Base-by-base conservation (phyloP, 2,888 invertebrate species). In the Frankliniella intonsa region DNA sequence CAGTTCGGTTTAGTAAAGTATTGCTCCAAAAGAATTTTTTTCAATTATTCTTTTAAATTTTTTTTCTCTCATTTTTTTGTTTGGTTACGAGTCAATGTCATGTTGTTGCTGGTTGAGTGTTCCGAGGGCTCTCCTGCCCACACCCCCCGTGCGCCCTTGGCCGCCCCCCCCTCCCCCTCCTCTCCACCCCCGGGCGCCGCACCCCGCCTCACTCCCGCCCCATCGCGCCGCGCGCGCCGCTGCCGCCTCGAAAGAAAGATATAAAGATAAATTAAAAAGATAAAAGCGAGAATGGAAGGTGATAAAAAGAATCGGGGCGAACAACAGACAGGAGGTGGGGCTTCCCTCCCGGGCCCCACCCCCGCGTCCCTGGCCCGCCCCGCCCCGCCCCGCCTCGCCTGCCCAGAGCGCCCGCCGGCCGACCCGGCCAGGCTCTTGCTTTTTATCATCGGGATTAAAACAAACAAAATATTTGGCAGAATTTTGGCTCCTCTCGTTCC, bases 211-310 rank as follows among this genome's bases (percentile, higher is more conserved):
- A 22, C 69, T 25, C 62, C 69, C 25, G 69, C 69, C 69, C 25
- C 69, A 22, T 69, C 22, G 69, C 69, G 22, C 69, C 14, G 5
- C 11, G 22, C 7, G 25, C 69, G 7, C 25, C 69, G 69, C 65
- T 19, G 19, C 25, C 22, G 25, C 22, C 22, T 22, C n/a, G 69
- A 76, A 76, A 76, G 69, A 76, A 76, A 76, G 69, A 76, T 76
- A 76, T 76, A 76, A 76, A 76, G 69, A 76, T 76, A 76, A 76
- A 76, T 76, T 76, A 76, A 76, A 76, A 76, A 76, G 69, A 76
- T 76, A 76, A 76, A 76, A 25, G 69, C 9, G 62, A 62, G 62
- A 62, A 62, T 62, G 69, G 55, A 76, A 76, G 69, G 69, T 76
- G 69, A 76, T 76, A 76, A 76, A 76, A 76, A 76, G 69, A 76